These are phyloP conservation scores for Drosophila asahinai DNA, from an alignment of 1,140 invertebrate species.

Conservation along the genomic window DNA sequence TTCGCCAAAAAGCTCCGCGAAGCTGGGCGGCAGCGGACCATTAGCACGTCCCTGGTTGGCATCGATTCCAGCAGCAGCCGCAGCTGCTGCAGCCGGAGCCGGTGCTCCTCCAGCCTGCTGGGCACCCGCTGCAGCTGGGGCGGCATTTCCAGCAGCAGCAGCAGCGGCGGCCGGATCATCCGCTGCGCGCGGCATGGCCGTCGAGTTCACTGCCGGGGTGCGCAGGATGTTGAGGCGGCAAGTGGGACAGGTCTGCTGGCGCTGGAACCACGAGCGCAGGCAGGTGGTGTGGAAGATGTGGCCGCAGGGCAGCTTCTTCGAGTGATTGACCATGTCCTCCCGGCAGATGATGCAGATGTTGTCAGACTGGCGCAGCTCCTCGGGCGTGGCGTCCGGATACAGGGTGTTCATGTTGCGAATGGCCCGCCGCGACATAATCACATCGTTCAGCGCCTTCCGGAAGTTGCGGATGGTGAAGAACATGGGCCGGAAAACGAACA, in stretches of 20 bases:
- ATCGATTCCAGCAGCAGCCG: conserved; percentile 14
- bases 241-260: conserved; percentile 99
- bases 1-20: conserved; percentile 64
- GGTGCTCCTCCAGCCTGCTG: conserved; percentile 27
- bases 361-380: conserved; percentile 97
- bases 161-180: conserved; percentile 73
- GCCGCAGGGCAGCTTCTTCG: conserved; percentile 99
- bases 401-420: conserved; percentile 99
- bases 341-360: conserved; percentile 99
- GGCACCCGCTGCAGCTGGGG: conserved; percentile 30
- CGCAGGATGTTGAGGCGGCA: conserved; percentile 98
- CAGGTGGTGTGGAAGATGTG: conserved; percentile 99
- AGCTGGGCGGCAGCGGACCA: conserved; percentile 30
- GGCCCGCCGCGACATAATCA: conserved; percentile 97
- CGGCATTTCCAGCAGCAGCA: conserved; percentile 30
- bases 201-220: conserved; percentile 86
- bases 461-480: conserved; percentile 99
- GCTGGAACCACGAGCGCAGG: conserved; percentile 99
- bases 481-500: conserved; percentile 99
- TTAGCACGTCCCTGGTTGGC: conserved; percentile 25
- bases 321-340: conserved; percentile 89
- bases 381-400: conserved; percentile 97
- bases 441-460: conserved; percentile 99
- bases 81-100: conserved; percentile 2
- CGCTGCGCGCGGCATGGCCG: conserved; percentile 84